Percentiles rank a stretch among this genome's conserved stretches.
phyloP scores from a whole-genome alignment of 2,797 vertebrate species.

The Petrocephalus schoutedeni region DNA sequence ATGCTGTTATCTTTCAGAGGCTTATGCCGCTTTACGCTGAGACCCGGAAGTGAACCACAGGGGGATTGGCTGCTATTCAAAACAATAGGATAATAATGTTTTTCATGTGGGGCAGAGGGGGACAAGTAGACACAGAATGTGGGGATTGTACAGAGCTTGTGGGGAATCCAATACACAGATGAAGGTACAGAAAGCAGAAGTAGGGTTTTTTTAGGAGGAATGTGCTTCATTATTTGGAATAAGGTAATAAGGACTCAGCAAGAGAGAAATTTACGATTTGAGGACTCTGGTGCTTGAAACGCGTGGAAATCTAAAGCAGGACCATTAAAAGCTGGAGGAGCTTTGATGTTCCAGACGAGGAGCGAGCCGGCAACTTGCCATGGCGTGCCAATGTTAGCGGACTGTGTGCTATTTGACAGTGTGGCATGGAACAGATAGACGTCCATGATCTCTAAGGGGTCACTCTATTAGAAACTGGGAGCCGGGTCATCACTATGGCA shows the following conservation, averaged over 20 bases:
- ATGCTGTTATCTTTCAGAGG: background rate
- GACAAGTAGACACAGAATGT: background rate
- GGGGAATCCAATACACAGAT: background rate
- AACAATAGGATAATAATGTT: background rate
- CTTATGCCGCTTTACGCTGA: background rate
- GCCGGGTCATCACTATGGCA: constrained; percentile 20
- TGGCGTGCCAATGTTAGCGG: background rate
- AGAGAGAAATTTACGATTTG: background rate
- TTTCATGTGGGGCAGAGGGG: background rate
- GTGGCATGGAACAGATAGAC: background rate
- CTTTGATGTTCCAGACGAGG: background rate
- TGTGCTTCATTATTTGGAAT: background rate
- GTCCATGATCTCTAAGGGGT: no score
- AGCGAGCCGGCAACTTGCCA: background rate
- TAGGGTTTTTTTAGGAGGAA: background rate
- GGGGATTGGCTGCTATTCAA: background rate
- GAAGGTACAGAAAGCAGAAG: background rate
- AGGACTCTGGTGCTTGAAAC: background rate
- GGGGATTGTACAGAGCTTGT: background rate
- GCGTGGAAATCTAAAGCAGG: background rate
- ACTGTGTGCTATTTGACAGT: background rate
- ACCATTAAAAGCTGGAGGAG: background rate
- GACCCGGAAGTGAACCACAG: background rate
- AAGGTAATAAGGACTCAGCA: background rate
- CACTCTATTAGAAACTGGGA: constrained; percentile 1